A percentile compares a stretch with the other conserved stretches of the same genome.
Conservation (phyloP, 1,140 invertebrate species). For the Formica exsecta region DNA sequence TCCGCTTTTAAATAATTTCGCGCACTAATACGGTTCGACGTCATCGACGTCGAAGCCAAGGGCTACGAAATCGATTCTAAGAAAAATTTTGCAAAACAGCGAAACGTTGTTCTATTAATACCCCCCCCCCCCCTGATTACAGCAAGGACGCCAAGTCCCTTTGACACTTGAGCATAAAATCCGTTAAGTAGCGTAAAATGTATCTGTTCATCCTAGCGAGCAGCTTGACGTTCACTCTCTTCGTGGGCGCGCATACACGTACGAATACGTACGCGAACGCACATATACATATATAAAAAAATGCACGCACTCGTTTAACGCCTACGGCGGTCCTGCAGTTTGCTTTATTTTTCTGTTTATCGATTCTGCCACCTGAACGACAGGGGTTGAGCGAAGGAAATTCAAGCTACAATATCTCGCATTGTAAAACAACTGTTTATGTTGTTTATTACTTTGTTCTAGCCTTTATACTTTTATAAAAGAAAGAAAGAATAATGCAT, state of each 20-base stretch:
- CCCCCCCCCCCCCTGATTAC: conserved; percentile 75
- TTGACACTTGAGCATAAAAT: conserved; percentile 82
- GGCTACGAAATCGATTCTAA: conserved; percentile 49
- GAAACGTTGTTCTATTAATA: conserved; percentile 79
- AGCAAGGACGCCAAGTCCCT: conserved; percentile 79
- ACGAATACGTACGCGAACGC: not conserved
- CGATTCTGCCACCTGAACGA: conserved; percentile 78
- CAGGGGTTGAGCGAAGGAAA: conserved; percentile 74
- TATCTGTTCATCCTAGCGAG: conserved; percentile 79
- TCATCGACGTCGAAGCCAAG: conserved; percentile 15
- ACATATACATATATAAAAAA: conserved; percentile 6
- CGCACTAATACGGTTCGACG: not conserved
- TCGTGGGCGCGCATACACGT: conserved; percentile 12
- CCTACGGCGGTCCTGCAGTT: conserved; percentile 46
- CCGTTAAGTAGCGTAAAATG: conserved; percentile 83
- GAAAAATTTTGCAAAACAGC: conserved; percentile 68
- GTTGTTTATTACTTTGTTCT: conserved; percentile 32
- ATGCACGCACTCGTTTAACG: conserved; percentile 18
- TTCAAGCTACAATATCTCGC: conserved; percentile 65
- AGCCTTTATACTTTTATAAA: conserved; percentile 11
- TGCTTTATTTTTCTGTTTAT: conserved; percentile 76
- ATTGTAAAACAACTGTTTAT: conserved; percentile 58
- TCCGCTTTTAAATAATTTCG: not conserved
- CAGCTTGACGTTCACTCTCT: conserved; percentile 55
- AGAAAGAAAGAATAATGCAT: not conserved